These are phyloP conservation scores for Thecocarcelia acutangulata DNA, from an alignment of 2,888 invertebrate species.

Conservation along the genomic window DNA sequence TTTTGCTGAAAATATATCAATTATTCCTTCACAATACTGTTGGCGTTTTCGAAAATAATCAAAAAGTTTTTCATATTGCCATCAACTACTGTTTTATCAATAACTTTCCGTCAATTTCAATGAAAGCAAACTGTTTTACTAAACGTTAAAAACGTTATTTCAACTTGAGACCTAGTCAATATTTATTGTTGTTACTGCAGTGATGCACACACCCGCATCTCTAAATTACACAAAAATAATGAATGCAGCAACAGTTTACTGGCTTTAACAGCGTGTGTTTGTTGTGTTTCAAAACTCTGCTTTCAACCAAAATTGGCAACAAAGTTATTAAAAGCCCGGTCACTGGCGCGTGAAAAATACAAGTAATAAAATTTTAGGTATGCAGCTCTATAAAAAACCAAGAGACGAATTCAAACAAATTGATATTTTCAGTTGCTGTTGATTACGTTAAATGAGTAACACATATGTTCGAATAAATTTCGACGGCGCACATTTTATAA, in stretches of 20 bases:
- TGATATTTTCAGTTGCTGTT: slow-evolving; percentile 63
- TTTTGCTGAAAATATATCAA: too few relatives aligned
- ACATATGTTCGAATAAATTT: slow-evolving; percentile 70
- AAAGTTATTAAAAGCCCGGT: slow-evolving; percentile 16
- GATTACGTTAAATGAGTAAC: slow-evolving; percentile 70
- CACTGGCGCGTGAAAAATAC: slow-evolving; percentile 19
- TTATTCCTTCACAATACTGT: too few relatives aligned
- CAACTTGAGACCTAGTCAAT: too few relatives aligned
- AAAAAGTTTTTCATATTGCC: too few relatives aligned
- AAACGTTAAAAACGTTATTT: too few relatives aligned
- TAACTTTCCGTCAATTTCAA: too few relatives aligned
- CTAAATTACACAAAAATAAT: neutral
- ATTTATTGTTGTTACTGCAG: too few relatives aligned
- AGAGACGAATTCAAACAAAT: slow-evolving; percentile 53
- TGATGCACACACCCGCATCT: slow-evolving; percentile 36
- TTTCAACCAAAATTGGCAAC: slow-evolving; percentile 23
- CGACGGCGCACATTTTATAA: slow-evolving; percentile 1
- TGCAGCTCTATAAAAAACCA: neutral
- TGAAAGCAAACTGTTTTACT: too few relatives aligned
- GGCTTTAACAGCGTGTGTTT: slow-evolving; percentile 51
- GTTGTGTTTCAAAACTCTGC: neutral
- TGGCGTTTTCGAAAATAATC: too few relatives aligned
- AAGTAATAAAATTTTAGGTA: neutral
- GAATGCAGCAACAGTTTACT: slow-evolving; percentile 30
- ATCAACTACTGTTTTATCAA: too few relatives aligned